These are phyloP conservation scores for Sebastes hubbsi DNA, from an alignment of 2,797 vertebrate species.

Conservation along the genomic window DNA sequence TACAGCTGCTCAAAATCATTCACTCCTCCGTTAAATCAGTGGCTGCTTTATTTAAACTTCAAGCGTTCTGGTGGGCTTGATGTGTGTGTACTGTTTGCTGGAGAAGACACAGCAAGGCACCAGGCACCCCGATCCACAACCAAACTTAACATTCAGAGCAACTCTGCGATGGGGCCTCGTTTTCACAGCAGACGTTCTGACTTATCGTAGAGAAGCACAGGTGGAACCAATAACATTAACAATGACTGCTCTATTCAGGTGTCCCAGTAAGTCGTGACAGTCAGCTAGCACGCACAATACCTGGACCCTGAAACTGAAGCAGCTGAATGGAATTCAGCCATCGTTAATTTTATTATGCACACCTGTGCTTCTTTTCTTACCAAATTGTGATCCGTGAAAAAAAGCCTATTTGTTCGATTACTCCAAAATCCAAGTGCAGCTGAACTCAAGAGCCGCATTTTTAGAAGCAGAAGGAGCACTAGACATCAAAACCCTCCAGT, in stretches of 20 bases:
- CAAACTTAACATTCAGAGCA: background rate
- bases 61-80: background rate
- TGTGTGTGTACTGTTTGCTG: background rate
- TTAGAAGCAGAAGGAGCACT: background rate
- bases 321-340: background rate
- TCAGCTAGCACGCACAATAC: background rate
- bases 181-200: background rate
- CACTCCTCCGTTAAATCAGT: constrained; percentile 7
- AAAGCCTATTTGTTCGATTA: background rate
- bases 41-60: constrained; percentile 13
- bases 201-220: background rate
- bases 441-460: background rate
- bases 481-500: background rate
- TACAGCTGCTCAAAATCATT: constrained; percentile 17
- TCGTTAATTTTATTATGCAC: background rate
- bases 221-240: background rate
- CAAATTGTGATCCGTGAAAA: background rate
- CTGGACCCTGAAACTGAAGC: background rate
- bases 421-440: background rate
- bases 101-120: background rate
- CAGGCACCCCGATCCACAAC: background rate
- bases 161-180: background rate
- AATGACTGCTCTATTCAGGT: background rate
- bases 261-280: background rate
- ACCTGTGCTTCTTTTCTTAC: background rate